Evolutionary conservation across 2,888 invertebrate species (phyloP).

Genomic region (Petrolisthes manimaculis): DNA sequence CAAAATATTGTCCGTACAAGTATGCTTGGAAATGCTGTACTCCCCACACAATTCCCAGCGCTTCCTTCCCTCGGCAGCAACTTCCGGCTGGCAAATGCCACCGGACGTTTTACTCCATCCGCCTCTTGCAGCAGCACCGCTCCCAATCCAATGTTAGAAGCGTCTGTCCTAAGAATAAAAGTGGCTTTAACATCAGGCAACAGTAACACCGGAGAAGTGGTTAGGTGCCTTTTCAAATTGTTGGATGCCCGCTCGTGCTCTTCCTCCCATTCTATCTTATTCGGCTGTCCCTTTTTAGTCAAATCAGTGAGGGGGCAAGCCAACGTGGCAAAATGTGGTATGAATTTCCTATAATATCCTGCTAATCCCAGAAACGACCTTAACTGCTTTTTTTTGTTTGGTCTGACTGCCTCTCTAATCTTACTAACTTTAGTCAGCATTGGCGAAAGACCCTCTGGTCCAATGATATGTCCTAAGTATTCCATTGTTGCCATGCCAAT

Average conservation of each 20-base stretch:
- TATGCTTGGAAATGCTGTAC: background rate
- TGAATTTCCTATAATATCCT: constrained; percentile 4
- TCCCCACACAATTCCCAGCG: background rate
- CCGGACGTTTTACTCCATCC: background rate
- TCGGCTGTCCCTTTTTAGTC: background rate
- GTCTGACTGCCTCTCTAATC: background rate
- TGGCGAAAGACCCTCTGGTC: background rate
- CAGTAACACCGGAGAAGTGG: background rate
- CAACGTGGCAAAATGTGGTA: background rate
- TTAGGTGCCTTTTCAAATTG: background rate
- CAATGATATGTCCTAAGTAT: constrained; percentile 3
- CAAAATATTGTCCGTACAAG: background rate
- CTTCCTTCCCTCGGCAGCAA: background rate
- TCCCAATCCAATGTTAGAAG: background rate
- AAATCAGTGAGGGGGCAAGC: background rate
- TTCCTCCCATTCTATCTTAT: background rate
- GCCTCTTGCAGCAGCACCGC: background rate
- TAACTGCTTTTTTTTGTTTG: background rate
- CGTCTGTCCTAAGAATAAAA: background rate
- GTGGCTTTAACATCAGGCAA: background rate
- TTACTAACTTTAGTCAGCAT: background rate
- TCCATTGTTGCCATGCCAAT: background rate
- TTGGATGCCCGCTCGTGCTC: background rate
- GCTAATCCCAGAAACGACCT: background rate
- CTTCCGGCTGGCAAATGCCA: background rate